Base-by-base conservation (phyloP, 2,888 invertebrate genomes). In the Eumerus sabulonum region DNA sequence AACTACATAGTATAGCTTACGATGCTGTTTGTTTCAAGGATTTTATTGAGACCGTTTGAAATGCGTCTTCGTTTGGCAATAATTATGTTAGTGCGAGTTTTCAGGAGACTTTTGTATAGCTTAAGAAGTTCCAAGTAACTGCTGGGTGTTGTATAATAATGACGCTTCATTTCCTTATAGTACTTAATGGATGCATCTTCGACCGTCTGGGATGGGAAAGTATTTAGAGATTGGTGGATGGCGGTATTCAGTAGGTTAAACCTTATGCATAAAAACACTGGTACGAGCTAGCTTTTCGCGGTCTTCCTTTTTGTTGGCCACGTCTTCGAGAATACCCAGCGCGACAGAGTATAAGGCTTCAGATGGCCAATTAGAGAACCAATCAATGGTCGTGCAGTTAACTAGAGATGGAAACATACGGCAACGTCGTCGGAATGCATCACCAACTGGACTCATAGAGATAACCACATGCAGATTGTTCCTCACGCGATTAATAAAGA, bases 401-500 rank as follows among this genome's bases (percentile, higher is more conserved):
- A 97, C 95, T 81, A 98, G 90, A 0, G 97, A 97, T 0, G 98
- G 98, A 87, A 97, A 98, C 95, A 97, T 97, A 47, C 97, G 93
- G 84, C 97, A 95, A 7, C 97, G 92, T 44, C 95, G 93, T 77
- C 96, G 93, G 88, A 97, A 97, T 0, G 95, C 93, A 86, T 95
- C 95, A 0, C 96, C 96, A 0, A 96, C 95, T 0, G 97, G 96
- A 86, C 95, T 96, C 96, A 97, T 96, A 81, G 96, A 96, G 56
- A 97, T 91, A 60, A 96, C 95, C 38, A 97, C 91, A 86, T 97
- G 97, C 3, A 97, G 90, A 87, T 95, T 95, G 68, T 92, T 93
- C 44, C 96, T 91, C 19, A 97, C 95, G 76, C 95, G 91, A 84
- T 94, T 94, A 70, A 97, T 95, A 85, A 96, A 96, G 89, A 92